Base-by-base conservation (phyloP, 2,113 vertebrate genomes). In the Apaloderma vittatum region DNA sequence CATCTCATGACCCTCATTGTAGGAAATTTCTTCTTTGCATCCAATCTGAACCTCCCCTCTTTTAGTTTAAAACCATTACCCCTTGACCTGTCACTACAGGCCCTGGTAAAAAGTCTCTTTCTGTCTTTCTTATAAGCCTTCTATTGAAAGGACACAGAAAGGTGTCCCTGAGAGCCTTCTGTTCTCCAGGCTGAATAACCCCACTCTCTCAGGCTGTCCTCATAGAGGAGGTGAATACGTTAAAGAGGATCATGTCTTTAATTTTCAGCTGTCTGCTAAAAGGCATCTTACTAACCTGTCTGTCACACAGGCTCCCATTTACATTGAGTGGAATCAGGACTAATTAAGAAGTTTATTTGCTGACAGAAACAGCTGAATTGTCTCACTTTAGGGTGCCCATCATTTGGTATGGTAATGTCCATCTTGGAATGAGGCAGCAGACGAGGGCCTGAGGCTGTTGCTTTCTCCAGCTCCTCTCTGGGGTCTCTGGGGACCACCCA, bases 401-500 rank as follows among this genome's bases (percentile, higher is more conserved):
- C 12, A 2, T 58, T 61, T 34, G 9, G 16, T 49, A 24, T 2
- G 8, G 34, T 66, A 81, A 67, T 9, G 3, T 7, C 22, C 37
- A 87, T 27, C 30, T 11, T 27, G 12, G 20, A 81, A 16, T 3
- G 48, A 59, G 43, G 46, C 27, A 79, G 58, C 20, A 68, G n/a
- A 5, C 0, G 0, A 81, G 19, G 27, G 9, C 51, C 46, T 1
- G 2, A 18, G 8, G n/a, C 27, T 91, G 5, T 34, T 76, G 21
- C 15, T 59, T 84, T 81, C 22, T 73, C 13, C 19, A 80, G 0
- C 11, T 72, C 24, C 23, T 54, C 26, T 32, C 51, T 26, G 11
- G 9, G 21, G 4, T n/a, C 54, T 19, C 49, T 51, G 37, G 4
- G 6, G 6, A 86, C 30, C 14, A 74, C 37, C 3, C 5, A 8